These are phyloP conservation scores for Ficedula albicollis DNA, from an alignment of 2,797 vertebrate species.

Conservation along the genomic window DNA sequence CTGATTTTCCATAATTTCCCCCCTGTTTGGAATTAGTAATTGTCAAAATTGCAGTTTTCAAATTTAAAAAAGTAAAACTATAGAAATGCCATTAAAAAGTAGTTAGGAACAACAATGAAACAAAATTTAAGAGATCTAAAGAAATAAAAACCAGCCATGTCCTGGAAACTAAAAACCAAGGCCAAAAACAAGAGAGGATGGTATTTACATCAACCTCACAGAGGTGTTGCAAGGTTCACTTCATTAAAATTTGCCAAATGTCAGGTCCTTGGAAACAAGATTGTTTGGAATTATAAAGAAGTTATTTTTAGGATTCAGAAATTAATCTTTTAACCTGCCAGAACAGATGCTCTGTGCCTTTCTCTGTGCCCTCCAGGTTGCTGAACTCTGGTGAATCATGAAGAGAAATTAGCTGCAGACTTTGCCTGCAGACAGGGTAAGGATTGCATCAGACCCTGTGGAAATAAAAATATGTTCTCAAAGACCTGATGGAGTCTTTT, in stretches of 20 bases:
- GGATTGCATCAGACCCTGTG: neutral
- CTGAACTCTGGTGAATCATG: neutral
- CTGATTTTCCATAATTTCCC: neutral
- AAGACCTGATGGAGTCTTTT: neutral
- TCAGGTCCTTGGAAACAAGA: neutral
- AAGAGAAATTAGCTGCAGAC: constrained; percentile 29
- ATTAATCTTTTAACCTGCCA: neutral
- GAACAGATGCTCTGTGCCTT: neutral
- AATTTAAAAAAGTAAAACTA: neutral
- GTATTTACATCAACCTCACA: neutral
- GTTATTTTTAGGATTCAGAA: constrained; percentile 8
- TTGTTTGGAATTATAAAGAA: neutral
- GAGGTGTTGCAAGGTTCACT: neutral
- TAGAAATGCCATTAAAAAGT: neutral
- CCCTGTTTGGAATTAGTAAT: neutral
- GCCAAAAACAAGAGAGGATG: too few species aligned
- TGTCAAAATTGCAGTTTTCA: neutral
- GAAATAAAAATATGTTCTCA: neutral
- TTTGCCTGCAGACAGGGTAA: neutral
- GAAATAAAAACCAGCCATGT: neutral
- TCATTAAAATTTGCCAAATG: neutral
- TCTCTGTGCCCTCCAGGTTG: neutral
- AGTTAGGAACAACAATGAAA: neutral
- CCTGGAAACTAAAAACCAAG: neutral
- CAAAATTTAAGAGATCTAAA: neutral